Conservation (phyloP, 2,888 invertebrate genomes). For the Cheilosia vernalis region DNA sequence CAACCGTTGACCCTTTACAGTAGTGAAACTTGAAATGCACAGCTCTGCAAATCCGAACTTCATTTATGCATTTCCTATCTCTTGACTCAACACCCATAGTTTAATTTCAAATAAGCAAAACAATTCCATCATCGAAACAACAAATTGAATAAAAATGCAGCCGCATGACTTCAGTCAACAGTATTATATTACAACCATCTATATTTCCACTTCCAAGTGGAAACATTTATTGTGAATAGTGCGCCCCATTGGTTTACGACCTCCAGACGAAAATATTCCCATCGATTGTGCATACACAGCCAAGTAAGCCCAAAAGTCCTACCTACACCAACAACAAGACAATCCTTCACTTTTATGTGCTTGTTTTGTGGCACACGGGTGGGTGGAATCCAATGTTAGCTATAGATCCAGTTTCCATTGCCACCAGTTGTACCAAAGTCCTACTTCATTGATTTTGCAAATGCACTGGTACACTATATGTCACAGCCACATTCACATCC, state of each 20-base stretch:
- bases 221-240: neutral
- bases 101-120: conserved; percentile 3
- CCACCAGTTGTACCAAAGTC: conserved; percentile 63
- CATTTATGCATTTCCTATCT: too few relatives aligned
- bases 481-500: conserved; percentile 16
- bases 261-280: conserved; percentile 69
- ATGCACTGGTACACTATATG: conserved; percentile 17
- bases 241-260: conserved; percentile 25
- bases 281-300: conserved; percentile 58
- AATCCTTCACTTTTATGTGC: conserved; percentile 42
- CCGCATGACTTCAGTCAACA: conserved; percentile 2
- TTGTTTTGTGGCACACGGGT: conserved; percentile 40
- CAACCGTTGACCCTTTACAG: too few relatives aligned
- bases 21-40: too few relatives aligned
- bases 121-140: conserved; percentile 2
- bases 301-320: conserved; percentile 31
- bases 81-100: too few relatives aligned
- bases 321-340: conserved; percentile 24
- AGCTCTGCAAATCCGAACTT: too few relatives aligned
- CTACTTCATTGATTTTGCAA: conserved; percentile 63
- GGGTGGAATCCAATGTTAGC: conserved; percentile 36
- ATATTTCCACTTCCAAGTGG: neutral
- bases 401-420: conserved; percentile 45
- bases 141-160: conserved; percentile 12
- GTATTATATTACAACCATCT: neutral